Percentiles rank a stretch among this genome's conserved stretches.
Evolutionary conservation across 2,113 vertebrate species (phyloP).

Genomic region (Pica pica): DNA sequence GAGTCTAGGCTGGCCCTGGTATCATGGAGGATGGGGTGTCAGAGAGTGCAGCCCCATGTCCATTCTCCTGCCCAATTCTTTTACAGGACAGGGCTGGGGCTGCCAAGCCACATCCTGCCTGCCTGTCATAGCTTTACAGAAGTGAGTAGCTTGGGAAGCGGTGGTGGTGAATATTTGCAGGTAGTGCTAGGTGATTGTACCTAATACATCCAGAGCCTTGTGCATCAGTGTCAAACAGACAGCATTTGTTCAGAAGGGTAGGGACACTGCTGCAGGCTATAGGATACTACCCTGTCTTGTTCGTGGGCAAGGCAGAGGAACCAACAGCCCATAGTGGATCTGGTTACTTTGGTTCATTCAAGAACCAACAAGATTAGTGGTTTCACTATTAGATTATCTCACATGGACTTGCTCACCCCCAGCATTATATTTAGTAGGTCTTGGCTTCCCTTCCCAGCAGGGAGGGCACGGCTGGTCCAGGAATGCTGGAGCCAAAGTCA

Average conservation of each 20-base stretch:
- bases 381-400: background rate
- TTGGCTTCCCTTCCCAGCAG: background rate
- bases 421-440: background rate
- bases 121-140: background rate
- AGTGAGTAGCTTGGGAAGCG: background rate
- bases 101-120: background rate
- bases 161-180: background rate
- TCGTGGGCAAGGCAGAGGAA: background rate
- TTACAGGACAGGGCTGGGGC: background rate
- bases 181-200: background rate
- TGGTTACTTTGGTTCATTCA: background rate
- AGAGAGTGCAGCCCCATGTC: background rate
- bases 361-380: background rate
- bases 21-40: background rate
- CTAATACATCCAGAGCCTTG: background rate
- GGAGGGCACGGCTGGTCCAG: background rate
- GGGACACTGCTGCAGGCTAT: background rate
- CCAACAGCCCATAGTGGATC: background rate
- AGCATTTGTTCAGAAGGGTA: background rate
- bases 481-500: background rate
- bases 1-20: background rate
- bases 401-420: rapidly evolving
- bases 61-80: background rate
- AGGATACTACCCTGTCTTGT: background rate
- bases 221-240: background rate